phyloP scores from a whole-genome alignment of 2,797 vertebrate genomes.

The Mus minutoides region DNA sequence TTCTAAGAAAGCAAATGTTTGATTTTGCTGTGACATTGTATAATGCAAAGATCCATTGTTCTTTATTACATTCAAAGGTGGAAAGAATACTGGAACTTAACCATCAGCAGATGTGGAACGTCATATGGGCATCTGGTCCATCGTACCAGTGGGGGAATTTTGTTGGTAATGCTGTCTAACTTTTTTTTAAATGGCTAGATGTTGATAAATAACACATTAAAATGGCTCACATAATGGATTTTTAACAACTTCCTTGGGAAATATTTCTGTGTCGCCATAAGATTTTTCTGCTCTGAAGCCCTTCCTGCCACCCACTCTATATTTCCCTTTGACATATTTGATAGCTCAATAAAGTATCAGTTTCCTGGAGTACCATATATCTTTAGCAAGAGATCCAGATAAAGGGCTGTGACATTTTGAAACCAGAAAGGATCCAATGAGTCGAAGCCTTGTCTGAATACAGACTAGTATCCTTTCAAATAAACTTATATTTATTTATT shows the following conservation, averaged over 20 bases:
- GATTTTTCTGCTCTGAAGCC: slow-evolving; percentile 17
- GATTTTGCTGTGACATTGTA: background rate
- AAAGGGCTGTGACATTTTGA: background rate
- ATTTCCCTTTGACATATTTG: slow-evolving; percentile 54
- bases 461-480: fast-evolving
- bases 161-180: background rate
- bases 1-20: background rate
- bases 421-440: background rate
- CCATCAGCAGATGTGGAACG: background rate
- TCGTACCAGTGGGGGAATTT: background rate
- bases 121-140: background rate
- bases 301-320: slow-evolving; percentile 22
- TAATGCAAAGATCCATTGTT: background rate
- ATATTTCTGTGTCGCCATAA: slow-evolving; percentile 57
- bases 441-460: background rate
- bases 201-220: slow-evolving; percentile 55
- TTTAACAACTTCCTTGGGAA: slow-evolving; percentile 74
- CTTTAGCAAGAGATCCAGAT: too few relatives aligned
- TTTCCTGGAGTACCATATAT: background rate
- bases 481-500: background rate
- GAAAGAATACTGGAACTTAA: background rate
- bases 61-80: background rate
- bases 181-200: background rate
- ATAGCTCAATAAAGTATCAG: background rate
- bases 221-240: slow-evolving; percentile 51